Conservation (phyloP, 2,888 invertebrate genomes). For the Acholoe squamosa region DNA sequence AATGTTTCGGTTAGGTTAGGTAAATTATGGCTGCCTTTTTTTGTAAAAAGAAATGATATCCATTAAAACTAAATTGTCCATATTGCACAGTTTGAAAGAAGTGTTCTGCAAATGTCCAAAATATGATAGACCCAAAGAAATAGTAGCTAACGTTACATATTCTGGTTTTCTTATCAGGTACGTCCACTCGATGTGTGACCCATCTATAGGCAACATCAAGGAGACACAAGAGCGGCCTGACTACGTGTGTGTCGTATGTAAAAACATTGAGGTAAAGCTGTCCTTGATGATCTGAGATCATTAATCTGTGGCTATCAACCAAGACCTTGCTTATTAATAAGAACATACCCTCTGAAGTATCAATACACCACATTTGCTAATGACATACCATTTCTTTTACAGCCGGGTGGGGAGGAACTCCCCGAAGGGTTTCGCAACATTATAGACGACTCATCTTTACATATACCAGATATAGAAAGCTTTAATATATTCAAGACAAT, state of each 20-base stretch:
- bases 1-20: too few relatives aligned
- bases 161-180: constrained; percentile 56
- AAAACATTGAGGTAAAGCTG: constrained; percentile 81
- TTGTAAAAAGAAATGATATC: too few relatives aligned
- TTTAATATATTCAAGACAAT: constrained; percentile 69
- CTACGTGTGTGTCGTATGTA: constrained; percentile 94
- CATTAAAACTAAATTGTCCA: too few relatives aligned
- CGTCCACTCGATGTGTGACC: constrained; percentile 96
- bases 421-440: not conserved
- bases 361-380: too few relatives aligned
- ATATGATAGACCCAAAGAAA: too few relatives aligned
- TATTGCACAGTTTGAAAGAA: too few relatives aligned
- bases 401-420: constrained; percentile 9
- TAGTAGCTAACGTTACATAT: not conserved
- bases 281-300: too few relatives aligned
- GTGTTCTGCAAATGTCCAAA: too few relatives aligned
- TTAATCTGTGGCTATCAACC: too few relatives aligned
- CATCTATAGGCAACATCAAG: constrained; percentile 89
- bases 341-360: too few relatives aligned
- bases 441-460: constrained; percentile 47
- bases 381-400: not conserved
- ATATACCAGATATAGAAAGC: constrained; percentile 68
- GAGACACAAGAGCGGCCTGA: constrained; percentile 86
- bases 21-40: too few relatives aligned
- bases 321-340: too few relatives aligned